Base-by-base conservation (phyloP, 23 tunicate species). In the Trididemnum miniatum region DNA sequence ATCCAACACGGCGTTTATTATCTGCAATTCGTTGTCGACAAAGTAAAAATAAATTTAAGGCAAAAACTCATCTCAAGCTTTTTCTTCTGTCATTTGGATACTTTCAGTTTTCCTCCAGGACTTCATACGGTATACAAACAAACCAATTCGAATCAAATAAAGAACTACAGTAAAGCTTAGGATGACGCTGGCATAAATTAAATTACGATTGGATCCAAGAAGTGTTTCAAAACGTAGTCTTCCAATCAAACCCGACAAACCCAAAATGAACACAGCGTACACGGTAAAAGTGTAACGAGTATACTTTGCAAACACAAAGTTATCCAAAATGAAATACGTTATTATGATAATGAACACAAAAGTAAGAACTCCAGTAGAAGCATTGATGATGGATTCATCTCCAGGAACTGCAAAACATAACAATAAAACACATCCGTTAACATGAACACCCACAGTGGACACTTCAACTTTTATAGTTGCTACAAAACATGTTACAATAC, bases 291-390 rank as follows among this genome's bases (percentile, higher is more conserved):
- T n/a, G n/a, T n/a, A n/a, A n/a, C n/a, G n/a, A n/a, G n/a, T n/a
- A n/a, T n/a, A n/a, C n/a, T n/a, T 73, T 28, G 78, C 95, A 35
- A 83, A 84, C 22, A 89, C 82, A 59, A 89, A 89, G 75, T 84
- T 89, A 50, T 89, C 95, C 51, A 89, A 65, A 22, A 89, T 39
- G 39, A 89, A 89, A 80, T 80, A 89, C 26, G n/a, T 23, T 9
- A 33, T 77, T 4, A 88, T 65, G 24, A 84, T 57, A 31, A 78
- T 64, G 25, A 83, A 57, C 3, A 88, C 27, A 40, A 88, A 37
- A 0, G 71, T 71, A 34, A 88, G 84, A 34, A 71, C n/a, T 27
- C 20, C 76, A n/a, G 76, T 71, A 4, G 69, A 62, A 4, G 69
- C 69, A 23, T 62, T 26, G 25, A 83, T 64, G 7, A 84, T 83